Conservation (phyloP, 2,797 vertebrate genomes). For the Hybognathus amarus region DNA sequence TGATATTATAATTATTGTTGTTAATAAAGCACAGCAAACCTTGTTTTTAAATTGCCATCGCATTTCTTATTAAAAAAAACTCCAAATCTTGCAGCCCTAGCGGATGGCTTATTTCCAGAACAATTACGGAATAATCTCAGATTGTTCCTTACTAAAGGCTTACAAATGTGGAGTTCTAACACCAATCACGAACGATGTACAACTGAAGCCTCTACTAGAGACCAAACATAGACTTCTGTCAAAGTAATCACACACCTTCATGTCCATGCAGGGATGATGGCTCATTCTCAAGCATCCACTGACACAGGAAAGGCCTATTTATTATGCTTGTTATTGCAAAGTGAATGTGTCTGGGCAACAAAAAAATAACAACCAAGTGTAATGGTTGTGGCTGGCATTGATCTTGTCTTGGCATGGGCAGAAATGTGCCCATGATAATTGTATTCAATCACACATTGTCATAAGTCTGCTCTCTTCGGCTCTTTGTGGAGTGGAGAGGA, state of each 20-base stretch:
- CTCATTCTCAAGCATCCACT: constrained; percentile 6
- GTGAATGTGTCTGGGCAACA: neutral
- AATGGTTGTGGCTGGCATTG: constrained; percentile 8
- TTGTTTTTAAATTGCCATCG: neutral
- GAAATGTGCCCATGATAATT: neutral
- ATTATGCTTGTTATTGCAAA: neutral
- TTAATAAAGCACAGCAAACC: neutral
- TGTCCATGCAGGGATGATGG: neutral
- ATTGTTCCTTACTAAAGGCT: neutral
- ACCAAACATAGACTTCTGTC: neutral
- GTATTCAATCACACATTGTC: neutral
- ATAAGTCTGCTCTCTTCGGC: neutral
- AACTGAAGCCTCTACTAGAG: neutral
- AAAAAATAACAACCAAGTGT: neutral
- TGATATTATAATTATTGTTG: neutral
- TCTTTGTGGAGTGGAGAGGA: neutral
- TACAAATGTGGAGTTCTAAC: neutral
- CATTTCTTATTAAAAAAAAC: neutral
- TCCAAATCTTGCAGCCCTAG: too few relatives aligned
- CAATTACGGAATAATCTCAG: neutral
- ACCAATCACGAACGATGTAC: neutral
- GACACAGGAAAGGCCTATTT: neutral
- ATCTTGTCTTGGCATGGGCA: constrained; percentile 1
- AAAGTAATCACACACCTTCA: neutral
- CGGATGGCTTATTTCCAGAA: too few relatives aligned